Base-by-base conservation (phyloP, 2,888 invertebrate genomes). In the Poecilus cupreus region DNA sequence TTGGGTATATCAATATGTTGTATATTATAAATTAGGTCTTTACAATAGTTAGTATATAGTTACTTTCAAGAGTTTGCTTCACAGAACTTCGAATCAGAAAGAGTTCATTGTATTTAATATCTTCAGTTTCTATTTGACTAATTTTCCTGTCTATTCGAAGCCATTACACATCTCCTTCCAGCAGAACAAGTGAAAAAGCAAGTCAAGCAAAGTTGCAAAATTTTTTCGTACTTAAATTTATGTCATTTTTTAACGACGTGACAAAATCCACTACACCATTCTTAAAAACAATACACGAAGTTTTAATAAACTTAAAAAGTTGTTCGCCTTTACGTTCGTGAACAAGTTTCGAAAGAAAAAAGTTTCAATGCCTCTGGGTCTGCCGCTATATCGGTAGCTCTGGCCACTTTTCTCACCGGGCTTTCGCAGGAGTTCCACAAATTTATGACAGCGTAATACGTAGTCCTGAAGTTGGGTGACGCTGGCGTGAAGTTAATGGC, bases 271-370 rank as follows among this genome's bases (percentile, higher is more conserved):
- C 75, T 75, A 75, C 32, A 75, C 75, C 24, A 75, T 75, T 51
- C 51, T 49, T 75, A 75, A 75, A 75, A 75, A 75, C 75, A 75
- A 75, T 75, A 75, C 26, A 75, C 75, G 26, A 75, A 75, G 75
- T 75, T 75, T 75, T 75, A 75, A 75, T 75, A 75, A 75, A 75
- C 51, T 75, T 75, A 75, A 75, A 72, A 75, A 72, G 72, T 72
- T 72, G 46, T 72, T 46, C 46, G 22, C 24, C 46, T 72, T 22
- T 72, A 46, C 72, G 75, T 51, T 51, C 51, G 75, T 18, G 51
- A 75, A 37, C 72, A 72, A 72, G 72, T 72, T 72, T 68, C 22
- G 16, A 72, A 46, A 72, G 46, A 72, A 72, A 72, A 72, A 72
- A 72, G 72, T 72, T 72, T 43, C 46, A 37, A 72, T 72, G 43